Evolutionary conservation across 2,797 vertebrate genomes (phyloP), one percentile per base, ranked within the genome.

Genomic region (Naso thynnoides): DNA sequence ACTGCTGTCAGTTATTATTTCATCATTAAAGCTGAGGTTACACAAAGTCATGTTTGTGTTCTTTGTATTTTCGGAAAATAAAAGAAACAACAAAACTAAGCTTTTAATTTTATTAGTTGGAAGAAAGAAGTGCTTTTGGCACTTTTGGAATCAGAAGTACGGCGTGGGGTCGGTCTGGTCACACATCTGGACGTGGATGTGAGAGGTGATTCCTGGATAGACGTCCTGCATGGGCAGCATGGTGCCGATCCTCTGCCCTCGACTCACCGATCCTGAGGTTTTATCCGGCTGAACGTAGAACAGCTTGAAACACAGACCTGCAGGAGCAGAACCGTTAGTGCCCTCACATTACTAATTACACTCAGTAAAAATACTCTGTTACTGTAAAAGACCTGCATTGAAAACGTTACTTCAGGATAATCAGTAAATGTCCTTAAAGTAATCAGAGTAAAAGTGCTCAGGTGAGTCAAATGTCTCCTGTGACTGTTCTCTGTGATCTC

Each of bases 171-270:
- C 39, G 3, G 24, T 75, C 38, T 0, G 31, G 81, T 91, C 79
- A 6, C 89, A 93, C 93, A 94, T 90, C 82, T 95, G 90, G 39
- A 95, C 88, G 5, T 94, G 94, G 50, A 94, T 0, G 3, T 95
- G 94, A 0, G 94, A 95, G 4, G 90, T 91, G 76, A 94, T 95
- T 10, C 85, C 89, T 0, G 76, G 78, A 76, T 93, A 94, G 7
- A 94, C 92, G 0, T 0, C 59, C 87, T 94, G 94, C 94, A 95
- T 95, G 42, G 91, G 91, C 60, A 94, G 71, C 90, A 95, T 79
- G 53, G 33, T 70, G 18, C 94, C 94, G 0, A 94, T 69, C 82
- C 29, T 63, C 18, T 92, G 0, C 0, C 94, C 94, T 52, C 91
- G 92, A 52, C 21, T 87, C 49, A 94, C 61, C 0, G 38, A 27